Percentiles rank a stretch among this genome's conserved stretches.
phyloP scores from a whole-genome alignment of 1,140 invertebrate genomes.

The Formica exsecta region DNA sequence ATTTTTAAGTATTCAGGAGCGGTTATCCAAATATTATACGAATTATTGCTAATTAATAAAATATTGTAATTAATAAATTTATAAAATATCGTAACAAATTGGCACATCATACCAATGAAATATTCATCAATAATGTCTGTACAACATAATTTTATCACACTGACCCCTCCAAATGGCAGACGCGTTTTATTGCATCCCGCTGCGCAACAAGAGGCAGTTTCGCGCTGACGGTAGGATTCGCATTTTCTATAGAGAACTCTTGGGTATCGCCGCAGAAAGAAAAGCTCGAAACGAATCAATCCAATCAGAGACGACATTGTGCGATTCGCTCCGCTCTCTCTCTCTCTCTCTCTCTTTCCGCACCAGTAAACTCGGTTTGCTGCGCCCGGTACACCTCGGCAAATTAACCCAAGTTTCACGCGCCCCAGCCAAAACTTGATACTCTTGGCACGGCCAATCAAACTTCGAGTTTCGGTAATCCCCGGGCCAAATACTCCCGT shows the following conservation, averaged over 20 bases:
- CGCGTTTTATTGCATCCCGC: constrained; percentile 11
- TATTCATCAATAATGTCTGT: constrained; percentile 21
- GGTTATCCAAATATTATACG: constrained; percentile 16
- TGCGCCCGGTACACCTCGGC: constrained; percentile 26
- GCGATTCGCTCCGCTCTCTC: not conserved
- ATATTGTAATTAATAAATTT: constrained; percentile 36
- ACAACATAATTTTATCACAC: constrained; percentile 19
- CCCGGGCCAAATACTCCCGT: constrained; percentile 82
- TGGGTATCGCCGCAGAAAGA: not conserved
- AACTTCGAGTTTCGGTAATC: constrained; percentile 85
- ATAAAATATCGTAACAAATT: constrained; percentile 38
- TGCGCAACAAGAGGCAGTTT: not conserved
- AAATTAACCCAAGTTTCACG: constrained; percentile 78
- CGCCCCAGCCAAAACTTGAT: constrained; percentile 82
- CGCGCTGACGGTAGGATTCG: not conserved
- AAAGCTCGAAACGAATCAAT: constrained; percentile 48
- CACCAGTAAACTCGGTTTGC: constrained; percentile 38
- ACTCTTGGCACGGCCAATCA: constrained; percentile 84
- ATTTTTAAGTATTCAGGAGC: constrained; percentile 21
- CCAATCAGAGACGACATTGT: constrained; percentile 61
- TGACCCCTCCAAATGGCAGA: constrained; percentile 12
- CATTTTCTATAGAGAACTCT: not conserved
- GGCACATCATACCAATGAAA: constrained; percentile 1
- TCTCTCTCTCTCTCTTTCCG: constrained; percentile 32
- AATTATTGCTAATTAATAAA: constrained; percentile 35